Evolutionary conservation across 2,797 vertebrate genomes (phyloP).

Genomic region (Gobionotothen gibberifrons): DNA sequence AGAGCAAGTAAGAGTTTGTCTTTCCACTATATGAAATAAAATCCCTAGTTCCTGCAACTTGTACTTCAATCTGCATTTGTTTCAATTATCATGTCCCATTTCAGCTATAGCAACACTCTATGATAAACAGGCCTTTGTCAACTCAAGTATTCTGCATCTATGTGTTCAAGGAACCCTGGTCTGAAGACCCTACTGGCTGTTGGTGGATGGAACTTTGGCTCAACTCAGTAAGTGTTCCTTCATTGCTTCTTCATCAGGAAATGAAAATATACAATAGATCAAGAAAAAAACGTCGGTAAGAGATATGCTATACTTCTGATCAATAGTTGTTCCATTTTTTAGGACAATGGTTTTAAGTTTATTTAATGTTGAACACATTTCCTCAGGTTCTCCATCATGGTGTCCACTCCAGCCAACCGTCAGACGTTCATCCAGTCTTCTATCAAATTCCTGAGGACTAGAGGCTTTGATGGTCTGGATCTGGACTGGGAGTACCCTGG

Average conservation of each 20-base stretch:
- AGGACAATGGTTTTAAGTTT: background rate
- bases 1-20: conserved; percentile 63
- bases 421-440: conserved; percentile 85
- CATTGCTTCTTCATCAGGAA: background rate
- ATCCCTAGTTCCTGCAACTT: background rate
- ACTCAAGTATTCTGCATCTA: background rate
- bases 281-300: background rate
- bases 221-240: conserved; percentile 75
- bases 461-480: conserved; percentile 87
- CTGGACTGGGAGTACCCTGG: conserved; percentile 89
- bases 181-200: conserved; percentile 82
- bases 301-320: background rate
- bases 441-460: conserved; percentile 81
- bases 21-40: background rate
- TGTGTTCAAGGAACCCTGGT: conserved; percentile 71
- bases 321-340: background rate
- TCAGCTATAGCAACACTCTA: background rate
- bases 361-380: background rate
- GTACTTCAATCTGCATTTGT: background rate
- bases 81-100: background rate
- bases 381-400: conserved; percentile 85
- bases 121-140: background rate
- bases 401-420: conserved; percentile 78
- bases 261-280: background rate
- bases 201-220: conserved; percentile 83